These are phyloP conservation scores for Holothuria glaberrima DNA, from an alignment of 35 echinoderm and acorn worm genomes.

Conservation along the genomic window DNA sequence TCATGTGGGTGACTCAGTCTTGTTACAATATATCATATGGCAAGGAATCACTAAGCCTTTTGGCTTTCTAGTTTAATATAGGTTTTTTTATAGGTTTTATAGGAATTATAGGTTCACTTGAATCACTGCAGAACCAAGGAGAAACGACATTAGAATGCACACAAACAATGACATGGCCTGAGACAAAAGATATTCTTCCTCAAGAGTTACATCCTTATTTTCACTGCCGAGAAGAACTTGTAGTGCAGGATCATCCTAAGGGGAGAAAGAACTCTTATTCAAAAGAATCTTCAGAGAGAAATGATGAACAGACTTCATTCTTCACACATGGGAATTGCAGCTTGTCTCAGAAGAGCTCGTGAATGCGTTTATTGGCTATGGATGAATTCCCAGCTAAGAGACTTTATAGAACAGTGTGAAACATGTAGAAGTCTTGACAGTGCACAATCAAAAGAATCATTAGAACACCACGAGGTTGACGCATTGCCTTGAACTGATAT, in stretches of 20 bases:
- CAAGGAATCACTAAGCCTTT: too few species aligned
- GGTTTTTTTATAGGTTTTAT: too few species aligned
- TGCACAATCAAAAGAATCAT: constrained; percentile 63
- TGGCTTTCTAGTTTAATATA: too few species aligned
- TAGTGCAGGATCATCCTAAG: constrained; percentile 42
- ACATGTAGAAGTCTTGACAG: constrained; percentile 45
- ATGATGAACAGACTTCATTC: constrained; percentile 65
- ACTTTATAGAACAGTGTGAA: constrained; percentile 32
- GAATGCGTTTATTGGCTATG: constrained; percentile 73
- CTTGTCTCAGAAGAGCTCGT: constrained; percentile 68
- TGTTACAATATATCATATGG: too few species aligned
- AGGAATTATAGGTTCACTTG: too few species aligned
- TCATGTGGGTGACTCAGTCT: too few species aligned
- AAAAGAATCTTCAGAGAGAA: constrained; percentile 18
- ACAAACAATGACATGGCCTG: constrained; percentile 21
- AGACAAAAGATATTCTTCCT: constrained; percentile 9
- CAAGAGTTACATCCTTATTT: constrained; percentile 8
- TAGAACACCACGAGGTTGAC: constrained; percentile 55
- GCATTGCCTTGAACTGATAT: constrained; percentile 59
- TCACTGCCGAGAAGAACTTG: constrained; percentile 8
- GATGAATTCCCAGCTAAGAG: constrained; percentile 57
- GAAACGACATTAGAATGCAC: too few species aligned
- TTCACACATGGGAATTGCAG: constrained; percentile 72
- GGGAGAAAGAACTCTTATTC: constrained; percentile 50
- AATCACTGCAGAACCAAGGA: too few species aligned